Base-by-base conservation (phyloP, 1,140 invertebrate genomes). In the Drosophila gunungcola region DNA sequence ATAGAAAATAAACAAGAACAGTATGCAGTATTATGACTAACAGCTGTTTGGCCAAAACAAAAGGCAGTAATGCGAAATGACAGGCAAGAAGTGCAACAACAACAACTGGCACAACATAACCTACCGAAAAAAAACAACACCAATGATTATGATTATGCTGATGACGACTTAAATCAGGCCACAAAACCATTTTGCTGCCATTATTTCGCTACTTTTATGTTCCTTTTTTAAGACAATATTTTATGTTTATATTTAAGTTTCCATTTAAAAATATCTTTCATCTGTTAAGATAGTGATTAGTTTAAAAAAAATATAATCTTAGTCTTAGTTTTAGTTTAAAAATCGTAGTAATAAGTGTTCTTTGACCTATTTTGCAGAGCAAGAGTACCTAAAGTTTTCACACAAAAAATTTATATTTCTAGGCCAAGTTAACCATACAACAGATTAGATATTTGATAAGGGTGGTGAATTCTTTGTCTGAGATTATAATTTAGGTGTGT, bases 11-110 rank as follows among this genome's bases (percentile, higher is more conserved):
- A 55, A 76, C 67, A 56, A 38, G 36, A 67, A 53, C 34, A 61
- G 67, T 51, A 48, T 67, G 61, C 48, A 39, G 58, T 81, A 51
- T 86, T 65, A 88, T 86, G 79, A 69, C 83, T 54, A 83, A 62
- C 83, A 79, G 83, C 83, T 86, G 83, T 86, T 86, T 69, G 70
- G 62, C 62, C 57, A 48, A 73, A 88, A 82, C 80, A 81, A 86
- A 78, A 81, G 73, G 75, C 69, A 51, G 65, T 64, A 64, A 82
- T 68, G 68, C 58, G 21, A 73, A 84, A 84, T 73, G 76, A 77
- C 80, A 73, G 80, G 32, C 57, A 75, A 53, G n/a, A 65, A 58
- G 29, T 68, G 68, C 55, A 72, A 25, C 16, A 51, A 25, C 16
- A 51, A 76, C 38, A 53, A 75, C 57, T 61, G 53, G 62, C 39